Conservation (phyloP, 2,888 invertebrate species). For the Archips crataeganus region DNA sequence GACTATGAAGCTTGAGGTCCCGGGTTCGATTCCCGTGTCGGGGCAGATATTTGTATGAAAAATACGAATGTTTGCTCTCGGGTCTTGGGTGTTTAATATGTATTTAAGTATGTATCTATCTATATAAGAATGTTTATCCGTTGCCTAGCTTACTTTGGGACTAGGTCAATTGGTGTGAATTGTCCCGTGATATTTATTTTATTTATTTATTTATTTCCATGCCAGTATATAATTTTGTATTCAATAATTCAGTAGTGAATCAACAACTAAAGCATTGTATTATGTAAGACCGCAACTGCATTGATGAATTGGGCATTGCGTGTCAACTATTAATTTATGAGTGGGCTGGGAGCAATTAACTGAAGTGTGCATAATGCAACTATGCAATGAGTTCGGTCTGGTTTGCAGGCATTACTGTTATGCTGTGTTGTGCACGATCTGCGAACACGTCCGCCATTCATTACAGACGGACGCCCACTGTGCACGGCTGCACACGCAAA, state of each 20-base stretch:
- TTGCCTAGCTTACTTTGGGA: too few relatives aligned
- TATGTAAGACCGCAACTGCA: conserved; percentile 19
- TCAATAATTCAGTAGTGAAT: background rate
- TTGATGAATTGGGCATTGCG: conserved; percentile 38
- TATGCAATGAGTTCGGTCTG: conserved; percentile 40
- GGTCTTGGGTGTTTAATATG: too few relatives aligned
- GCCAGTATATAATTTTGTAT: too few relatives aligned
- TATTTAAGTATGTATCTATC: too few relatives aligned
- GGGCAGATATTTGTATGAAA: too few relatives aligned
- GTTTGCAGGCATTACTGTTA: conserved; percentile 41
- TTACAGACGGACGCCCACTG: conserved; percentile 76
- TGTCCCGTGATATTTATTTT: too few relatives aligned
- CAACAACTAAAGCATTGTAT: conserved; percentile 18
- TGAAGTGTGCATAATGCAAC: conserved; percentile 53
- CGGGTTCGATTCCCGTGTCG: too few relatives aligned
- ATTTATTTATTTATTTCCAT: background rate
- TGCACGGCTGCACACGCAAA: conserved; percentile 80
- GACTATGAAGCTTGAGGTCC: too few relatives aligned
- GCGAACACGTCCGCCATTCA: conserved; percentile 70
- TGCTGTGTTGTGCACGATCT: conserved; percentile 61
- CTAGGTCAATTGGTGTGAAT: too few relatives aligned
- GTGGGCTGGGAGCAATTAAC: conserved; percentile 56
- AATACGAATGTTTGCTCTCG: too few relatives aligned
- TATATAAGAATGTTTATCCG: too few relatives aligned
- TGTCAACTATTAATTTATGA: conserved; percentile 48